These are phyloP conservation scores for Timema podura DNA, from an alignment of 2,888 invertebrate species.

Conservation along the genomic window DNA sequence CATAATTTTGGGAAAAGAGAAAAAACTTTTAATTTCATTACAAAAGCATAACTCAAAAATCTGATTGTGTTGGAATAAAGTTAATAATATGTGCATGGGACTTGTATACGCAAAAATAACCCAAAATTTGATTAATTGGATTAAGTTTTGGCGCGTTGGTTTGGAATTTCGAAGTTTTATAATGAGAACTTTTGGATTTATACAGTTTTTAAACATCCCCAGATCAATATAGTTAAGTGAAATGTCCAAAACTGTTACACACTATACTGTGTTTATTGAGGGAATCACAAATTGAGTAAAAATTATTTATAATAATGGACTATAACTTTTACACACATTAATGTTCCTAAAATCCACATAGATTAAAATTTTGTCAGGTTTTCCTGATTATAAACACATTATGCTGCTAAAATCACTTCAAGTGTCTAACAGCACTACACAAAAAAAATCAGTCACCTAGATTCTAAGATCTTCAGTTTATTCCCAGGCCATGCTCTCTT, in stretches of 20 bases:
- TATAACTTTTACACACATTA: not conserved
- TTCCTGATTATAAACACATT: not conserved
- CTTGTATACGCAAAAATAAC: not conserved
- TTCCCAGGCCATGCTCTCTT: not conserved
- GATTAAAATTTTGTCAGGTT: not conserved
- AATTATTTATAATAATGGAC: not conserved
- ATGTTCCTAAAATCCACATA: not conserved
- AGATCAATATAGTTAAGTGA: not conserved
- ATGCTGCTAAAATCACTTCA: not conserved
- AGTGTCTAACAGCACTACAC: not conserved
- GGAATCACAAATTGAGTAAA: not conserved
- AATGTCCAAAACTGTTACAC: not conserved
- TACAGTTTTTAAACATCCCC: not conserved
- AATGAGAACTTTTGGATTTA: not conserved
- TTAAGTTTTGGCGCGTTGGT: not conserved
- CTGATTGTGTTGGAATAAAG: not conserved
- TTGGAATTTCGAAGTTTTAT: not conserved
- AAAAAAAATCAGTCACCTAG: not conserved
- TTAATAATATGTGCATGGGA: not conserved
- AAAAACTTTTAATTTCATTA: not conserved
- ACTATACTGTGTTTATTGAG: not conserved
- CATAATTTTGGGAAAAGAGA: not conserved
- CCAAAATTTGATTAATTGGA: constrained; percentile 14
- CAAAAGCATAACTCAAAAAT: not conserved
- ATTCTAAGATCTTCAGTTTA: constrained; percentile 1